These are phyloP conservation scores for Steatocranus sp. DNA, from an alignment of 2,797 vertebrate genomes.

Conservation along the genomic window DNA sequence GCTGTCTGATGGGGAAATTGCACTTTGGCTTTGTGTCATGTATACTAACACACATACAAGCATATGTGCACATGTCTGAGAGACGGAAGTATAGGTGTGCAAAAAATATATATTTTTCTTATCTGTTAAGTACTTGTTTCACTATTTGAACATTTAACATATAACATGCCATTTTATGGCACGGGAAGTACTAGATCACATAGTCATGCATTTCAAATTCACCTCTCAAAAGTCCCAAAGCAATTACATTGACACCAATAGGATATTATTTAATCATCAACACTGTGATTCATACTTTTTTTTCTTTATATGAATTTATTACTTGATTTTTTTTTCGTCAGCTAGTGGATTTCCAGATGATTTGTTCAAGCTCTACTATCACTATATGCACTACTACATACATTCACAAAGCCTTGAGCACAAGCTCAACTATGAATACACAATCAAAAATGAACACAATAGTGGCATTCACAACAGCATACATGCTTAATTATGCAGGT, in stretches of 20 bases:
- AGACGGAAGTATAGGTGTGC: background rate
- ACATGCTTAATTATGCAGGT: slow-evolving; percentile 58
- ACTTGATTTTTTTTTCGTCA: background rate
- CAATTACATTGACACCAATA: background rate
- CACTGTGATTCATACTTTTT: background rate
- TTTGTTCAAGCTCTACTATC: background rate
- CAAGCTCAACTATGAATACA: background rate
- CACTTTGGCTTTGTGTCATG: slow-evolving; percentile 47
- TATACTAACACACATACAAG: slow-evolving; percentile 13
- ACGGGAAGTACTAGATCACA: background rate
- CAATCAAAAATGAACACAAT: slow-evolving; percentile 8
- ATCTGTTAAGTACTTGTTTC: background rate
- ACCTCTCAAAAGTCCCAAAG: background rate
- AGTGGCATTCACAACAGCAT: slow-evolving; percentile 7
- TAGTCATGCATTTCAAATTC: background rate
- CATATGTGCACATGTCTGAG: background rate
- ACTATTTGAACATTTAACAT: background rate
- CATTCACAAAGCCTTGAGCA: background rate
- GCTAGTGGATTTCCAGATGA: background rate
- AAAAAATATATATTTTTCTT: background rate
- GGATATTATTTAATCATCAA: background rate
- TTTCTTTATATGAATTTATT: background rate
- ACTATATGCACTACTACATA: background rate
- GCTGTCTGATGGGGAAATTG: slow-evolving; percentile 49
- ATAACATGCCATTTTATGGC: background rate